Evolutionary conservation across 2,888 invertebrate species (phyloP).

Genomic region (Lasioglossum lativentre): DNA sequence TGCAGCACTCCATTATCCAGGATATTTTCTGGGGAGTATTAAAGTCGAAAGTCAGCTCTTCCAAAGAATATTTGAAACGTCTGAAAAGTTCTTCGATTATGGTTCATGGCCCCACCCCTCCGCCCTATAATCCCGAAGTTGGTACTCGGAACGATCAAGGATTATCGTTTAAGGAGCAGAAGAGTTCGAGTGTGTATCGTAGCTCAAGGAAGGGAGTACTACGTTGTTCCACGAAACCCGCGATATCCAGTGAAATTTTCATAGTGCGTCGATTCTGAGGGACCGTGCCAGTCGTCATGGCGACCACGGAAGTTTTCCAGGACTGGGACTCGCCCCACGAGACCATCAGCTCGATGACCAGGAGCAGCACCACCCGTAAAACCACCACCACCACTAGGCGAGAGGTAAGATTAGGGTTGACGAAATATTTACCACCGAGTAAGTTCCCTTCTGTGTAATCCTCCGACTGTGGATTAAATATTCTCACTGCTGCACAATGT

Average conservation of each 20-base stretch:
- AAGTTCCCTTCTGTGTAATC: no score
- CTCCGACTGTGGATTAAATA: no score
- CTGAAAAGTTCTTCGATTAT: conserved; percentile 28
- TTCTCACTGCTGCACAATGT: no score
- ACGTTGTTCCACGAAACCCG: conserved; percentile 18
- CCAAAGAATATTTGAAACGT: not conserved
- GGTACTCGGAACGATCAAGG: conserved; percentile 21
- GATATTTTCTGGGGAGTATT: not conserved
- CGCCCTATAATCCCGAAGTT: not conserved
- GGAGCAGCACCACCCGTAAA: conserved; percentile 67
- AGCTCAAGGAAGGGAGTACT: conserved; percentile 50
- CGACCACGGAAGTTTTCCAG: conserved; percentile 83
- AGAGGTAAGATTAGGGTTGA: conserved; percentile 74
- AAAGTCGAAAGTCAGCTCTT: not conserved
- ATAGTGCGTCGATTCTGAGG: conserved; percentile 36
- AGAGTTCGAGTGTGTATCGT: conserved; percentile 47
- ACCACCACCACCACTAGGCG: conserved; percentile 65
- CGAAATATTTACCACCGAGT: not conserved
- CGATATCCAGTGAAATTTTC: conserved; percentile 55
- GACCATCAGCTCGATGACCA: conserved; percentile 75
- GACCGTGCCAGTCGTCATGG: conserved; percentile 72
- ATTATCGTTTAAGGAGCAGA: conserved; percentile 46
- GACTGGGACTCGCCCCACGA: conserved; percentile 81
- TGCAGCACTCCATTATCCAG: not conserved
- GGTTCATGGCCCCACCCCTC: conserved; percentile 8